Percentiles rank a stretch among this genome's conserved stretches.
Conservation (phyloP, 2,888 invertebrate genomes). For the Orchesellides sinensis region DNA sequence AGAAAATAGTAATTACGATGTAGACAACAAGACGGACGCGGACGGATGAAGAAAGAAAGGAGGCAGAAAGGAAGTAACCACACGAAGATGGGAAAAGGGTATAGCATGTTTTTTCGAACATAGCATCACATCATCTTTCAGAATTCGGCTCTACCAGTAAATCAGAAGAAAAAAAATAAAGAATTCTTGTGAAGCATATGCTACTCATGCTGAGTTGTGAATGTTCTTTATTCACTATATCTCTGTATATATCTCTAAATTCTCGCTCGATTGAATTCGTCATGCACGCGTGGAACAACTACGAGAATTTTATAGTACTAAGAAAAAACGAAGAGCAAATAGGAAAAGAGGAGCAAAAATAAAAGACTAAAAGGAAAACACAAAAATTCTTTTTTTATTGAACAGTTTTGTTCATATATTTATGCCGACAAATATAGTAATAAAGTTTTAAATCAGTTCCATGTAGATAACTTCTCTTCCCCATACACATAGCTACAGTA, state of each 20-base stretch:
- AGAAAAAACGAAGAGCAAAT: conserved; percentile 5
- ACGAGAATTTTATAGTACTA: no score
- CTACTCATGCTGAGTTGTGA: no score
- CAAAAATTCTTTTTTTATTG: conserved; percentile 31
- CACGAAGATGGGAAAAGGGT: conserved; percentile 2
- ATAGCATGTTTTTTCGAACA: conserved; percentile 21
- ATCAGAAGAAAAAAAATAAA: no score
- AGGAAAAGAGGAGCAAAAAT: conserved; percentile 24
- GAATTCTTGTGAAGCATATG: no score
- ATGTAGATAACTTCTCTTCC: no score
- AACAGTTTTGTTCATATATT: neutral
- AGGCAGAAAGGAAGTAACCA: conserved; percentile 7
- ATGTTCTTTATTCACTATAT: neutral
- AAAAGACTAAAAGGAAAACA: conserved; percentile 44
- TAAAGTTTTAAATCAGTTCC: no score
- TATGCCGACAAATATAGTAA: no score
- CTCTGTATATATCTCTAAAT: conserved; percentile 5
- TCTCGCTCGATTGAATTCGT: conserved; percentile 64
- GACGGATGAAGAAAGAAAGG: conserved; percentile 17
- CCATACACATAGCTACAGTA: no score
- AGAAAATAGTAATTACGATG: conserved; percentile 46
- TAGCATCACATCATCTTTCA: conserved; percentile 17
- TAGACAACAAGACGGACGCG: conserved; percentile 44
- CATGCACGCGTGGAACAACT: conserved; percentile 63
- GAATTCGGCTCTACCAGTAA: neutral